Conservation (phyloP, 2,888 invertebrate species). For the Augochlorella aurata region DNA sequence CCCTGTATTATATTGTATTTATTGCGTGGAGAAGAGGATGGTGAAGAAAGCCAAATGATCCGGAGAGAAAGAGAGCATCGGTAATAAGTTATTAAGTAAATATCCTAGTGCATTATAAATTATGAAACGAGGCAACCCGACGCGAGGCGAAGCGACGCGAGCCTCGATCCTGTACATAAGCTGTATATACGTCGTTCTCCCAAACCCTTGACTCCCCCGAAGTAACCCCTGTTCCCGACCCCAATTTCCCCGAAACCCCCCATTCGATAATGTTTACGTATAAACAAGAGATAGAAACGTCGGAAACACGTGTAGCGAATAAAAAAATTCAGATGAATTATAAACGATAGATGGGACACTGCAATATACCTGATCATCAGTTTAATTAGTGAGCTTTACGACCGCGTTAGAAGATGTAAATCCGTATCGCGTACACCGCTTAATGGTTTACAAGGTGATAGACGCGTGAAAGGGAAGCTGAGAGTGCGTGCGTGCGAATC, state of each 20-base stretch:
- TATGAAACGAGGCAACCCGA: slow-evolving; percentile 56
- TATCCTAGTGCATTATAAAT: slow-evolving; percentile 70
- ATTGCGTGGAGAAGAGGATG: slow-evolving; percentile 62
- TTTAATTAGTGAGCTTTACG: slow-evolving; percentile 79
- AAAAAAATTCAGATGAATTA: slow-evolving; percentile 43
- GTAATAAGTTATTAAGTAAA: slow-evolving; percentile 78
- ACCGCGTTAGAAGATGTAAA: slow-evolving; percentile 73
- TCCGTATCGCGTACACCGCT: slow-evolving; percentile 56
- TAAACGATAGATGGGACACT: slow-evolving; percentile 78
- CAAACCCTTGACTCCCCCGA: background rate
- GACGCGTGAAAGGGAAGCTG: slow-evolving; percentile 53
- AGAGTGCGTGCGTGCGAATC: slow-evolving; percentile 42
- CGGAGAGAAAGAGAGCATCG: slow-evolving; percentile 49
- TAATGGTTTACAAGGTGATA: slow-evolving; percentile 62
- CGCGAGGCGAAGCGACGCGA: background rate
- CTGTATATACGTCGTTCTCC: slow-evolving; percentile 55
- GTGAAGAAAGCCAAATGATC: slow-evolving; percentile 50
- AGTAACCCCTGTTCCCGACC: background rate
- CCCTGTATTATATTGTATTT: slow-evolving; percentile 81
- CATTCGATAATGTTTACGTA: slow-evolving; percentile 55
- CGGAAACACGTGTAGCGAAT: slow-evolving; percentile 64
- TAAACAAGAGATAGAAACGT: slow-evolving; percentile 64
- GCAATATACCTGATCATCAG: slow-evolving; percentile 81
- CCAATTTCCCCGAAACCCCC: background rate
- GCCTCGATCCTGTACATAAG: slow-evolving; percentile 56